These are phyloP conservation scores for Argopecten irradians DNA, from an alignment of 1,140 invertebrate species.

Conservation along the genomic window DNA sequence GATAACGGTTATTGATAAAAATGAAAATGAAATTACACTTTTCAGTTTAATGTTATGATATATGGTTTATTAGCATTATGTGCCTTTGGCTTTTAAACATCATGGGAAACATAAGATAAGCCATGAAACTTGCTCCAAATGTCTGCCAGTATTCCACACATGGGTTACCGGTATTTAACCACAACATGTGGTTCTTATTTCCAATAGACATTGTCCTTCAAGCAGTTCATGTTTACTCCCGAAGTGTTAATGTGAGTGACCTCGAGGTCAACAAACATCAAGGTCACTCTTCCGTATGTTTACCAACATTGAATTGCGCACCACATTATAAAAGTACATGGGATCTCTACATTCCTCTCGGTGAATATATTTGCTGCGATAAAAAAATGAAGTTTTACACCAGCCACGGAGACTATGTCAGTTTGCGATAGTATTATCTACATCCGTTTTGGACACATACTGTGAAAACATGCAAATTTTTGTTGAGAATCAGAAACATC, in stretches of 20 bases:
- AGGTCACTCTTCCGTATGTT: neutral
- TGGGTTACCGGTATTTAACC: no score
- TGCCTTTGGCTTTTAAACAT: neutral
- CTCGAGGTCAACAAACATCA: constrained; percentile 10
- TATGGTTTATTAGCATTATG: no score
- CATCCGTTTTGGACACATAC: no score
- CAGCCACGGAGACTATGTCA: neutral
- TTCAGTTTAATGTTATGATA: no score
- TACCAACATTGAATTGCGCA: constrained; percentile 1
- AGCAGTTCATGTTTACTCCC: neutral
- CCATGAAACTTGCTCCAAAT: no score
- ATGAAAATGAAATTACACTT: no score
- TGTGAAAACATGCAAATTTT: no score
- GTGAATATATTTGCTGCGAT: neutral
- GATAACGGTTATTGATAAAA: no score
- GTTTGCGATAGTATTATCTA: no score
- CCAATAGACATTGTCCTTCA: neutral
- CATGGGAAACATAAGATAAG: neutral
- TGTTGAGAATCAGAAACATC: no score
- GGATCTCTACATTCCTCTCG: neutral
- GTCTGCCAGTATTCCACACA: no score
- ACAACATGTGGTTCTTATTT: neutral
- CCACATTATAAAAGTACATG: neutral
- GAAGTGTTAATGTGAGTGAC: neutral
- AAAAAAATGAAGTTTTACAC: neutral